Base-by-base conservation (phyloP, 2,113 vertebrate genomes). In the Perognathus longimembris region DNA sequence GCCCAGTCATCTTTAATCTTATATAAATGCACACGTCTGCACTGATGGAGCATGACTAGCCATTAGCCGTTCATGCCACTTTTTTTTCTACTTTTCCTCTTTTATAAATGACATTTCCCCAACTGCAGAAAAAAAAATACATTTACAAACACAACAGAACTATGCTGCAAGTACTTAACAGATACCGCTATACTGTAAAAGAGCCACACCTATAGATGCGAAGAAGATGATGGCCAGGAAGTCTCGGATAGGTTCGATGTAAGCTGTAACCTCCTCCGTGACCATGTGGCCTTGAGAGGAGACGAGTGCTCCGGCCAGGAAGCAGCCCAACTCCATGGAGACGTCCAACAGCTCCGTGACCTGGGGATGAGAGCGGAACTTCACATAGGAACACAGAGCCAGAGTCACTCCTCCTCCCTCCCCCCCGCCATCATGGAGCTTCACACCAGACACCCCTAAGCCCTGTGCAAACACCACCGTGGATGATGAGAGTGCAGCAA, bases 221-320 rank as follows among this genome's bases (percentile, higher is more conserved):
- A 99, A 99, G 98, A 99, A 99, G 97, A 99, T 98, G 96, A 99
- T 99, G 89, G 99, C 98, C 93, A 99, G 98, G 96, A 99, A 99
- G 97, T 99, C 99, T 82, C 99, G 98, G 97, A 99, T 98, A 50
- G 99, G 99, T 97, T 99, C 99, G 20, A 99, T 98, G 96, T 98
- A 99, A 79, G 98, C 98, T 93, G 98, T 97, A 93, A 99, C 97
- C 97, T 99, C 99, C 71, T 98, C 92, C 24, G 99, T 99, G 92
- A 99, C 98, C 97, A 99, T 98, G 97, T 99, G 99, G 95, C 99
- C 99, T 96, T 99, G 99, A 24, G 99, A 99, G 93, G 99, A 99
- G 91, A 99, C 97, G 84, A 99, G 97, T 1, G 99, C 98, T 95
- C 99, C 99, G 0, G 99, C 99, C 96, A 99, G 98, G 97, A 99